These are phyloP conservation scores for Trachurus trachurus DNA, from an alignment of 2,797 vertebrate species.

Conservation along the genomic window DNA sequence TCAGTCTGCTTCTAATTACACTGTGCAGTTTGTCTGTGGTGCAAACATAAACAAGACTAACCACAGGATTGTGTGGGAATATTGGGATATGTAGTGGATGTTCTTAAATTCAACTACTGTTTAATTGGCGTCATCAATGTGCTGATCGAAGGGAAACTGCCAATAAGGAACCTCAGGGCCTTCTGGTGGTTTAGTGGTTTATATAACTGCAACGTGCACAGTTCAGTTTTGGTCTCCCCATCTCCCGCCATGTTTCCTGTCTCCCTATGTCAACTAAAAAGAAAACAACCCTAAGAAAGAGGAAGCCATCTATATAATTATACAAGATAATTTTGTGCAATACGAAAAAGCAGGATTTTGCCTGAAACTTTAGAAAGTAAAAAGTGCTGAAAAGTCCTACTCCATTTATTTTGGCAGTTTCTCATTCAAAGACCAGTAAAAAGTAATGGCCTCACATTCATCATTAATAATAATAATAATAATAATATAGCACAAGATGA, in stretches of 20 bases:
- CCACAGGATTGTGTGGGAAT: neutral
- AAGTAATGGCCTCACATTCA: neutral
- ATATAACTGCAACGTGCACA: neutral
- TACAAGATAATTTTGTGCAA: neutral
- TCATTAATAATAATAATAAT: neutral
- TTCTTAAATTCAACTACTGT: neutral
- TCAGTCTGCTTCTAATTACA: constrained; percentile 6
- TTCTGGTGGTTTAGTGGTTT: constrained; percentile 1
- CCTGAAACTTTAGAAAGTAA: neutral
- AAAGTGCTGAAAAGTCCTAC: neutral
- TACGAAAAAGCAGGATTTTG: neutral
- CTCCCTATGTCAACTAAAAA: neutral
- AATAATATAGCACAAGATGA: neutral
- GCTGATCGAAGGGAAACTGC: neutral
- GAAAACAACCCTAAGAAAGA: neutral
- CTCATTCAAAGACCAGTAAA: neutral
- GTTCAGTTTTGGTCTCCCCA: neutral
- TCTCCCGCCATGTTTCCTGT: neutral
- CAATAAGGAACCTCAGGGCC: neutral
- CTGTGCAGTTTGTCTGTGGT: neutral
- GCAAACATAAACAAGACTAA: neutral
- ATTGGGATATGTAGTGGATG: neutral
- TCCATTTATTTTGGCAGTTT: neutral
- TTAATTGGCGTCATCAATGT: neutral
- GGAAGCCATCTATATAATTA: neutral